Base-by-base conservation (phyloP, 2,113 vertebrate genomes). In the Cettia cetti region DNA sequence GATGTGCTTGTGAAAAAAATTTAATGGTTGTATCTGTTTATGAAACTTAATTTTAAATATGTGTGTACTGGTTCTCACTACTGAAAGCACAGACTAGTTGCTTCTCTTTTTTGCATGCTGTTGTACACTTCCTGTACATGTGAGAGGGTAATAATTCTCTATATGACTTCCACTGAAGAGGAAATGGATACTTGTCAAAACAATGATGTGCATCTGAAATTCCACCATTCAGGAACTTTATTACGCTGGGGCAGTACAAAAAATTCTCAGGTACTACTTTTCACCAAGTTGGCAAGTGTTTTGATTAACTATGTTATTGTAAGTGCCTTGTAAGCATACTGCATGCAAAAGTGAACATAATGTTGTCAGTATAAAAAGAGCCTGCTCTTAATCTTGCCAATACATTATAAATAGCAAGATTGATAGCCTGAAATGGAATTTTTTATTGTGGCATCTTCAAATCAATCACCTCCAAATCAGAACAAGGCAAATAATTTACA, bases 141-240 rank as follows among this genome's bases (percentile, higher is more conserved):
- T 15, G 15, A 81, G 57, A 70, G 33, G 15, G 60, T 74, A 88
- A 87, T 95, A 91, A 86, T 86, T 82, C 56, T 90, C 26, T 82
- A 1, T 93, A 86, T 87, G 89, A 85, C 57, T 96, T 94, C 91
- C 92, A 86, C 61, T 82, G 63, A 63, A 59, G 60, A 90, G 93
- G 95, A 97, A 96, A 81, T 78, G n/a, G 47, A 37, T 92, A 53
- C 88, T 95, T 92, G 72, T 93, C 79, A 82, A 80, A 95, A 90
- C 64, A 95, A 81, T 81, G 18, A 79, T 52, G 53, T 35, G 21
- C 2, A 7, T 27, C 52, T 90, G 75, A 42, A 54, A 77, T 94
- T 82, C 54, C 47, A 80, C 75, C 35, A 50, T 86, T 30, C 50
- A 69, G 66, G 35, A 93, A 37, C 60, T 77, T 88, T 56, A 45